Percentiles rank a stretch among this genome's conserved stretches.
These are phyloP conservation scores for Colostygia pectinataria DNA, from an alignment of 2,888 invertebrate genomes.

Conservation along the genomic window DNA sequence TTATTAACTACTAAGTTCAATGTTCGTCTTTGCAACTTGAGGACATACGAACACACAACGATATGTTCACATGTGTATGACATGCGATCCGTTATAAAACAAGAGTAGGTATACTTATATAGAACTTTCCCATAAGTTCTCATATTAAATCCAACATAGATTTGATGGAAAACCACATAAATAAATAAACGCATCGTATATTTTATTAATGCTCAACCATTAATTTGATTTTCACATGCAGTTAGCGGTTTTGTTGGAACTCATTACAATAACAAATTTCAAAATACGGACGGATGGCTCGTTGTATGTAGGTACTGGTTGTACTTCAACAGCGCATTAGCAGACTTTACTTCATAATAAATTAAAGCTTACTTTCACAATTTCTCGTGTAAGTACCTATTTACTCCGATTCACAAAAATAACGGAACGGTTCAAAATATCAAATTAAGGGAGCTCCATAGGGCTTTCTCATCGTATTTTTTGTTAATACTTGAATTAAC, in stretches of 20 bases:
- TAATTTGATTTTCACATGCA: conserved; percentile 62
- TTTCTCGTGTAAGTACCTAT: not conserved
- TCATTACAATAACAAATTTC: conserved; percentile 53
- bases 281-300: conserved; percentile 25
- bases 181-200: conserved; percentile 46
- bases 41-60: too few relatives aligned
- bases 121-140: conserved; percentile 31
- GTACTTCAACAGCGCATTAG: conserved; percentile 6
- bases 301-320: not conserved
- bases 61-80: too few relatives aligned
- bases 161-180: conserved; percentile 55
- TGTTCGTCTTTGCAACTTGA: too few relatives aligned
- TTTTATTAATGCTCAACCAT: conserved; percentile 54
- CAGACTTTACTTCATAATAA: not conserved
- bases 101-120: conserved; percentile 19
- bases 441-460: not conserved
- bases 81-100: too few relatives aligned
- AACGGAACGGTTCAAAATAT: not conserved
- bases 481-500: conserved; percentile 1
- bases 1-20: too few relatives aligned
- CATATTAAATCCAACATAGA: conserved; percentile 38
- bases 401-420: not conserved
- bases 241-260: conserved; percentile 53
- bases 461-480: conserved; percentile 11
- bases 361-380: conserved; percentile 6